phyloP scores from a whole-genome alignment of 2,888 invertebrate species.

The Baccha elongata region DNA sequence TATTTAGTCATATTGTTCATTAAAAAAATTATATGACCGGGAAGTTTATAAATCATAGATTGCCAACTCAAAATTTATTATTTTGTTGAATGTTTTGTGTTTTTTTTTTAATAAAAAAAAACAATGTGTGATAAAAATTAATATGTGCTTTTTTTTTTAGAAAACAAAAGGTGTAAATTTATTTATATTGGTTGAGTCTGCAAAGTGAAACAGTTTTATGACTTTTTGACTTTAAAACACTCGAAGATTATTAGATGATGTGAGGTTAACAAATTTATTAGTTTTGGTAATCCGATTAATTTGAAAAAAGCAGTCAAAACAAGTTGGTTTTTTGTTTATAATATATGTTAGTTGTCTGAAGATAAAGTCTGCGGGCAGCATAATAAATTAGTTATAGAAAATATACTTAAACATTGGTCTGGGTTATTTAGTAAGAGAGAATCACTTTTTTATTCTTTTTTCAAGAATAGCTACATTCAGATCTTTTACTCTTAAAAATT shows the following conservation, averaged over 20 bases:
- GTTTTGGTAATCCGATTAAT: constrained; percentile 10
- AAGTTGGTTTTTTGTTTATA: constrained; percentile 12
- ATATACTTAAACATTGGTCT: too few relatives aligned
- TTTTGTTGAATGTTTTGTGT: not conserved
- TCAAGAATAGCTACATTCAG: too few relatives aligned
- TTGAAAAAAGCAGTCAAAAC: not conserved
- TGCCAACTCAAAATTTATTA: not conserved
- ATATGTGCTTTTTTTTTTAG: not conserved
- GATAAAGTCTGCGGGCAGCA: too few relatives aligned
- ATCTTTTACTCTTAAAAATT: too few relatives aligned
- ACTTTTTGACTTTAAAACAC: constrained; percentile 1
- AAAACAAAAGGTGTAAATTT: constrained; percentile 2
- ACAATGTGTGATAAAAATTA: too few relatives aligned
- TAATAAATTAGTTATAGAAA: too few relatives aligned
- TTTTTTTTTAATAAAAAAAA: not conserved
- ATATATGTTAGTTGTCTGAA: too few relatives aligned
- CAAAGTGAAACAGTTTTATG: constrained; percentile 25
- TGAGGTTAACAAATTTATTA: not conserved
- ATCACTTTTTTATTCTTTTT: too few relatives aligned
- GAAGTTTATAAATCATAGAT: constrained; percentile 17
- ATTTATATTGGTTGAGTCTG: not conserved
- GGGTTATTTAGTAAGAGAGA: too few relatives aligned
- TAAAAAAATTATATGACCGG: not conserved
- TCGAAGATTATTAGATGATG: not conserved
- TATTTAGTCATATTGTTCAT: not conserved